Evolutionary conservation across 1,140 invertebrate species (phyloP), one percentile per base, ranked within the genome.

Genomic region (Thaumetopoea pityocampa): DNA sequence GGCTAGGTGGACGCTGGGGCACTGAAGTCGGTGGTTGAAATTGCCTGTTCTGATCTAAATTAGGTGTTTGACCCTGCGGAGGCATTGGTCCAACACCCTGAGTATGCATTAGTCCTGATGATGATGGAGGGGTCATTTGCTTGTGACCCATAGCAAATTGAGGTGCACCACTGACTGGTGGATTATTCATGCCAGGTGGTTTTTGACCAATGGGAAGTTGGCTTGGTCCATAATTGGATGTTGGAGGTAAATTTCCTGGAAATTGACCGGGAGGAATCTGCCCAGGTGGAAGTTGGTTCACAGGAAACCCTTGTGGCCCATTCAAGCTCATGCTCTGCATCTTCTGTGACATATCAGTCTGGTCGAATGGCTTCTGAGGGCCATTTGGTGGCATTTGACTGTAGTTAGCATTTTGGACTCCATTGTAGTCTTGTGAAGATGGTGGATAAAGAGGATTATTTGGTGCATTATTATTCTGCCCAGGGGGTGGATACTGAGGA

Each of bases 271-370:
- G 67, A 26, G 82, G 83, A 23, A 66, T 44, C 45, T 85, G 82
- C 1, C 69, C 70, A 36, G 78, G 68, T 29, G 73, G 78, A 38
- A 84, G 36, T 51, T 84, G 77, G 14, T 68, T 63, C 53, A 58
- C 6, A 51, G 30, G 14, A 51, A 51, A 3, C 63, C n/a, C 64
- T 61, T 64, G 65, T 8, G 70, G 55, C 8, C 81, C 69, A 64
- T 80, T 83, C 33, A 81, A 10, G 36, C 69, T 82, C 54, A 86
- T 67, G 11, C 51, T 71, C 27, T 84, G 79, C 76, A 86, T 85
- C 37, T 85, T 86, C 15, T 84, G 72, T 3, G 70, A 54, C 67
- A 83, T 70, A 9, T 84, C 77, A 37, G 43, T 49, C 14, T 55
- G 63, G 27, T 72, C 66, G 38, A 57, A 65, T 8, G 46, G 48